These are phyloP conservation scores for Hypena proboscidalis DNA, from an alignment of 2,888 invertebrate genomes.

Conservation along the genomic window DNA sequence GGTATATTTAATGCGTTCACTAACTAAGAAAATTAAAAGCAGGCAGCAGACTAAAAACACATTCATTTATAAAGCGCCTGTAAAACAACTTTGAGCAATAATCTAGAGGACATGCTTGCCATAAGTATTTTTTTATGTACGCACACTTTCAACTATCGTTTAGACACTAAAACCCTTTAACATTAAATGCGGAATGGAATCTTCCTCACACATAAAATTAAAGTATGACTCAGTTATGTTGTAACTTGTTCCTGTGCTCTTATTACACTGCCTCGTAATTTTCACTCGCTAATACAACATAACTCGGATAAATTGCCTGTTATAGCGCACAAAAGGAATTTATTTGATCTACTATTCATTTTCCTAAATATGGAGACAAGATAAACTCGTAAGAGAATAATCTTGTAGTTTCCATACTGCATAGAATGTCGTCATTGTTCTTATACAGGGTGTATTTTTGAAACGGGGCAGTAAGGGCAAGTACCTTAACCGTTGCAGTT, in stretches of 20 bases:
- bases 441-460: too few relatives aligned
- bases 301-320: conserved; percentile 56
- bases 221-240: conserved; percentile 50
- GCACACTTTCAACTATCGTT: conserved; percentile 41
- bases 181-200: conserved; percentile 47
- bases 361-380: conserved; percentile 15
- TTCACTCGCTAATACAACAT: conserved; percentile 55
- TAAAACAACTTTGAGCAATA: conserved; percentile 42
- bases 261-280: conserved; percentile 62
- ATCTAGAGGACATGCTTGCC: conserved; percentile 34
- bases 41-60: conserved; percentile 22
- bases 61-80: conserved; percentile 39
- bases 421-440: too few relatives aligned
- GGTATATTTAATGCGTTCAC: conserved; percentile 7
- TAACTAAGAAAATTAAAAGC: conserved; percentile 16
- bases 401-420: too few relatives aligned
- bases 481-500: too few relatives aligned
- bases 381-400: too few relatives aligned
- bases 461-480: too few relatives aligned
- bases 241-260: conserved; percentile 44
- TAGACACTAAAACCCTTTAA: conserved; percentile 45
- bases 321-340: conserved; percentile 39
- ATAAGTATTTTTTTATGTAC: conserved; percentile 44
- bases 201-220: conserved; percentile 49
- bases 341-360: conserved; percentile 43